Percentiles rank a stretch among this genome's conserved stretches.
phyloP scores from a whole-genome alignment of 2,113 vertebrate genomes.

The Osmerus mordax region DNA sequence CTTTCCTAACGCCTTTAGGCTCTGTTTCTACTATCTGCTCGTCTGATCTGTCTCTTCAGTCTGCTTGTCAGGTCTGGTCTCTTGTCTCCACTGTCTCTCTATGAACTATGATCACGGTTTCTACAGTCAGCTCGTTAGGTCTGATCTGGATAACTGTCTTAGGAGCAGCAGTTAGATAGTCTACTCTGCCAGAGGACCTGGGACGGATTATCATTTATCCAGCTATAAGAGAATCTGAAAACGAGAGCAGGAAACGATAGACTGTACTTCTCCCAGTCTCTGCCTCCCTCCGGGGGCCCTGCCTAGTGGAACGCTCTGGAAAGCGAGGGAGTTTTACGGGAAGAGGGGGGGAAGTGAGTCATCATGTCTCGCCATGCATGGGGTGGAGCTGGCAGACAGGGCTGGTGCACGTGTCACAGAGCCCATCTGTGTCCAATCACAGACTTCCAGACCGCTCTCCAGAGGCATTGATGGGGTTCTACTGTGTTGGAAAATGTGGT shows the following conservation, averaged over 20 bases:
- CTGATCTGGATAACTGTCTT: no score
- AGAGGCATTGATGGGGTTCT: slow-evolving; percentile 21
- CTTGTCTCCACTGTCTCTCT: no score
- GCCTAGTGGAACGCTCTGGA: slow-evolving; percentile 24
- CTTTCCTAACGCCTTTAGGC: no score
- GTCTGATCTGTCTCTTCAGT: no score
- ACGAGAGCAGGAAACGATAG: not conserved
- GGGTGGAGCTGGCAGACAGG: slow-evolving; percentile 33
- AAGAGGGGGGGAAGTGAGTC: slow-evolving; percentile 59
- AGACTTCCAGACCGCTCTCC: slow-evolving; percentile 8
- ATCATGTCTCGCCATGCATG: slow-evolving; percentile 43
- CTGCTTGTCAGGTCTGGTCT: no score
- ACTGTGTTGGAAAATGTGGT: slow-evolving; percentile 16
- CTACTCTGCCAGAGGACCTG: no score
- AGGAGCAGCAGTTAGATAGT: no score
- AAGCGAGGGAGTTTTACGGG: slow-evolving; percentile 45
- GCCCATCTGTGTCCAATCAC: slow-evolving; percentile 43
- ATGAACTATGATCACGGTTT: no score
- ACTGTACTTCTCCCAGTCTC: slow-evolving; percentile 22
- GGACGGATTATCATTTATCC: no score
- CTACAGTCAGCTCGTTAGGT: no score
- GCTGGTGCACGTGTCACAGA: slow-evolving; percentile 22
- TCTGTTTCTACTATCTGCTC: no score
- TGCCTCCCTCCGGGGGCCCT: slow-evolving; percentile 14
- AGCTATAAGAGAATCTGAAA: slow-evolving; percentile 6